These are phyloP conservation scores for Trachemys scripta DNA, from an alignment of 2,113 vertebrate species.

Conservation along the genomic window DNA sequence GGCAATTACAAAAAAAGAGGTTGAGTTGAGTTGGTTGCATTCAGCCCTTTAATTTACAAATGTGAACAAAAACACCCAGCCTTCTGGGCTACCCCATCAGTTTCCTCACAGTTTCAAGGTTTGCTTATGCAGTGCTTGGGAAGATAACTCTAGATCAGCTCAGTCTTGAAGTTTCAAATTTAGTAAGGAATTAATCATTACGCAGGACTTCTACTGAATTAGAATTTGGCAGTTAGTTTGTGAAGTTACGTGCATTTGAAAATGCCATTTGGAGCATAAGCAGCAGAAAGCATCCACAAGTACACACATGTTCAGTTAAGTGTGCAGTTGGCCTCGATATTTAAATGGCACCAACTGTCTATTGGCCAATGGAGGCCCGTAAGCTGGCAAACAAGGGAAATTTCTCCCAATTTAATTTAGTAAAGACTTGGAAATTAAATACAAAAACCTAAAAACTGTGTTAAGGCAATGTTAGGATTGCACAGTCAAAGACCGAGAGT, in stretches of 20 bases:
- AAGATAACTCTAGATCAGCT: slow-evolving; percentile 2
- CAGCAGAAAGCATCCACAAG: slow-evolving; percentile 16
- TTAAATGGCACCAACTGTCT: slow-evolving; percentile 47
- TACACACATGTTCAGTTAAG: neutral
- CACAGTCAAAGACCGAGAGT: neutral
- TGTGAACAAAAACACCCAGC: slow-evolving; percentile 15
- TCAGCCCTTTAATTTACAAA: slow-evolving; percentile 61
- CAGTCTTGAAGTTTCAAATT: slow-evolving; percentile 25
- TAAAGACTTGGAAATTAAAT: neutral
- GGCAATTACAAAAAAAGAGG: slow-evolving; percentile 18
- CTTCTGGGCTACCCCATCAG: neutral
- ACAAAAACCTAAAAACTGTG: neutral
- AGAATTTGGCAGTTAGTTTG: slow-evolving; percentile 18
- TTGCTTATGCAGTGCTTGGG: neutral
- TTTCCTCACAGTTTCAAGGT: slow-evolving; percentile 14
- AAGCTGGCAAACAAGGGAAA: neutral
- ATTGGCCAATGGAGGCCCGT: neutral
- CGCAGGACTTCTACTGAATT: neutral
- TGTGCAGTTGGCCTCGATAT: neutral
- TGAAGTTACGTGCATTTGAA: neutral
- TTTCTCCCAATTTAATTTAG: neutral
- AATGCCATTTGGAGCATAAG: slow-evolving; percentile 51
- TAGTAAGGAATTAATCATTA: neutral
- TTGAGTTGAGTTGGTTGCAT: slow-evolving; percentile 52
- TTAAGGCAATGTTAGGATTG: neutral